These are phyloP conservation scores for Megaleporinus macrocephalus DNA, from an alignment of 2,113 vertebrate genomes.

Conservation along the genomic window DNA sequence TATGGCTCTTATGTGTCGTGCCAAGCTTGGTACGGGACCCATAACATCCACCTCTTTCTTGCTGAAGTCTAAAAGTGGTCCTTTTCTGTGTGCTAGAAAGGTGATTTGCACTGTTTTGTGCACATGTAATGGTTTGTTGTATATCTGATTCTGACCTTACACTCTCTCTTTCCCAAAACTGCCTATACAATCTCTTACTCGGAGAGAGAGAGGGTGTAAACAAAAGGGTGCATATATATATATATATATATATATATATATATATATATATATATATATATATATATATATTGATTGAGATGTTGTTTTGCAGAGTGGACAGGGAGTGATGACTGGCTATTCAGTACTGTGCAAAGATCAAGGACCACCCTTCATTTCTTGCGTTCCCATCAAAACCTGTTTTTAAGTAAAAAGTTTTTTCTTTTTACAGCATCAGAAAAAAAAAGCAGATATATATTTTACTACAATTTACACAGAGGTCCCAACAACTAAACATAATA, in stretches of 20 bases:
- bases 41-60: conserved; percentile 28
- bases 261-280: too few species aligned
- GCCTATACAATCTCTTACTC: conserved; percentile 23
- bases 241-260: too few species aligned
- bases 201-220: conserved; percentile 22
- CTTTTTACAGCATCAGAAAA: too few species aligned
- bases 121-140: conserved; percentile 53
- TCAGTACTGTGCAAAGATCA: too few species aligned
- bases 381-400: too few species aligned
- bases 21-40: conserved; percentile 14
- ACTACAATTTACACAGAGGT: too few species aligned
- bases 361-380: too few species aligned
- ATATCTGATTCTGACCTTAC: conserved; percentile 23
- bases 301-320: background rate
- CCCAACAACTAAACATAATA: too few species aligned
- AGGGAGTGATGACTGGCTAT: background rate
- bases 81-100: conserved; percentile 45
- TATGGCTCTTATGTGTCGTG: conserved; percentile 14
- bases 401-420: too few species aligned
- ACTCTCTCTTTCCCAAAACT: conserved; percentile 16
- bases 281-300: background rate
- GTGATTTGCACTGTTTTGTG: conserved; percentile 53
- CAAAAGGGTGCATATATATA: too few species aligned
- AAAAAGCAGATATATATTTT: too few species aligned
- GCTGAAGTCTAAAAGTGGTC: conserved; percentile 48